phyloP scores from a whole-genome alignment of 2,888 invertebrate species.

The Spatulosminthurus flaviceps region DNA sequence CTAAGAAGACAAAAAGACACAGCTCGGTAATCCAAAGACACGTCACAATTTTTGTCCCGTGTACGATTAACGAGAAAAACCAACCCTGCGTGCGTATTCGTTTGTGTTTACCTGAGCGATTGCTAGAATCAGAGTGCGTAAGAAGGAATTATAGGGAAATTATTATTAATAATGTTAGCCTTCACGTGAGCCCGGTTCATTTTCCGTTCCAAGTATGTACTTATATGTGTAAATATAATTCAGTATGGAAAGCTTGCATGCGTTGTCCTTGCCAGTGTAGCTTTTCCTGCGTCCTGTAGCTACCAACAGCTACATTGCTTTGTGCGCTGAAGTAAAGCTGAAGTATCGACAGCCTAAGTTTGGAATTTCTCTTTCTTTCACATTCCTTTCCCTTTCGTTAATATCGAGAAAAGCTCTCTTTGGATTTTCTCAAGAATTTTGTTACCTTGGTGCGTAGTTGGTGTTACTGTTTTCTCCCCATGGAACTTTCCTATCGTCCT shows the following conservation, averaged over 20 bases:
- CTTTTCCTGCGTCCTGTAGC: neutral
- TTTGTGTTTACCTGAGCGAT: neutral
- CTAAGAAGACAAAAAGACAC: too few species aligned
- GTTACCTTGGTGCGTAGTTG: neutral
- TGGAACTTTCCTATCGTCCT: neutral
- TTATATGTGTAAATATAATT: too few species aligned
- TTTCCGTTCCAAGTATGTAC: neutral
- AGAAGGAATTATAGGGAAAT: neutral
- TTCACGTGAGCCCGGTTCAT: neutral
- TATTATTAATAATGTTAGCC: neutral
- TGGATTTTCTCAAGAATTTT: neutral
- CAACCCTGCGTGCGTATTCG: neutral
- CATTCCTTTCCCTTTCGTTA: slow-evolving; percentile 9
- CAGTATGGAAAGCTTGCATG: neutral
- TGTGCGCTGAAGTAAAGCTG: neutral
- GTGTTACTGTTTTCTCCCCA: neutral
- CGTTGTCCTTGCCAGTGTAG: neutral
- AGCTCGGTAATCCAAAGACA: too few species aligned
- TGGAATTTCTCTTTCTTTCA: slow-evolving; percentile 18
- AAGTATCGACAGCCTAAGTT: neutral
- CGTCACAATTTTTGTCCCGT: too few species aligned
- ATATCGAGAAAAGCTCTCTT: neutral
- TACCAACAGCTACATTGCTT: neutral
- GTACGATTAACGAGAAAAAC: too few species aligned
- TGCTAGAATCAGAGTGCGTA: too few species aligned